These are phyloP conservation scores for Suricata suricatta DNA, from an alignment of 2,113 vertebrate species.

Conservation along the genomic window DNA sequence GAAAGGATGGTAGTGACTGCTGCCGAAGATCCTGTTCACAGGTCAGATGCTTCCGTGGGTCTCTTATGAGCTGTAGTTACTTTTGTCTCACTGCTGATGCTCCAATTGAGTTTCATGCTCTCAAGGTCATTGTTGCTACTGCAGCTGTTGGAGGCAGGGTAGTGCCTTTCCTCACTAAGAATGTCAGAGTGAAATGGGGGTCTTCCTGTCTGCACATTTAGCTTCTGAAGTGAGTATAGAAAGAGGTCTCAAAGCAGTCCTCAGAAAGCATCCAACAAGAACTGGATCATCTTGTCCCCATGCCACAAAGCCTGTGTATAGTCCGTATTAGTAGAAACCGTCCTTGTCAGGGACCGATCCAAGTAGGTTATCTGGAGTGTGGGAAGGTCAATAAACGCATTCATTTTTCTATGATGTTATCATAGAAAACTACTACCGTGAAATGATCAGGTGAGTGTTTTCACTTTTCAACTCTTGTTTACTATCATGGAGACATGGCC, in stretches of 20 bases:
- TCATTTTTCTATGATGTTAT: neutral
- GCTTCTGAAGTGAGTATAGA: neutral
- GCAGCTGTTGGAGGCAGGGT: neutral
- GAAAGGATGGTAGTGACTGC: neutral
- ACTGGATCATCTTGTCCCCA: neutral
- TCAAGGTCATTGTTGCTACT: neutral
- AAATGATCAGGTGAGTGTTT: constrained; percentile 27
- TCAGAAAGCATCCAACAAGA: neutral
- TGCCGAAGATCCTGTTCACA: neutral
- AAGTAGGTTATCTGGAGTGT: neutral
- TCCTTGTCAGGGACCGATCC: neutral
- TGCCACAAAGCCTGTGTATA: neutral
- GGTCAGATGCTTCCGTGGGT: neutral
- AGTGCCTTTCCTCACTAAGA: neutral
- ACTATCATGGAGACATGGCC: neutral
- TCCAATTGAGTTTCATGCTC: neutral
- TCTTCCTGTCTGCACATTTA: neutral
- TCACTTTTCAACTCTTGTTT: constrained; percentile 51
- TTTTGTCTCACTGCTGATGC: neutral
- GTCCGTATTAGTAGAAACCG: neutral
- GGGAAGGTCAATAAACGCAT: neutral
- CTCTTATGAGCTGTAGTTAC: neutral
- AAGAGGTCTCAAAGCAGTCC: neutral
- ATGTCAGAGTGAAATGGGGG: neutral
- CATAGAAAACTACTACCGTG: neutral